phyloP scores from a whole-genome alignment of 2,888 invertebrate genomes.

The Scaptomyza cyrtandrae region DNA sequence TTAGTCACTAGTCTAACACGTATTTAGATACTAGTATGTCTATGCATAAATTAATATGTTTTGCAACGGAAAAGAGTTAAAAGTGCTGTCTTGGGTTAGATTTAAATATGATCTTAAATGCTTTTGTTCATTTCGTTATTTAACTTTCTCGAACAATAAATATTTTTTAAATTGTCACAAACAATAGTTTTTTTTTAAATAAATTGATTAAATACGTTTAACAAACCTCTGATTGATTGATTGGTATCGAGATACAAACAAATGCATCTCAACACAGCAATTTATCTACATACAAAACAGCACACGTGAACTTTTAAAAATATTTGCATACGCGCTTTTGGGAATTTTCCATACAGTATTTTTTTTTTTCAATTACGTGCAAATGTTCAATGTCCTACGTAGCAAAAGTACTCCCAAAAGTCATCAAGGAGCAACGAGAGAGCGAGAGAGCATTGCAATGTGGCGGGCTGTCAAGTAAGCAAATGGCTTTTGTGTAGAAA shows the following conservation, averaged over 20 bases:
- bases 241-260: constrained; percentile 15
- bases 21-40: constrained; percentile 5
- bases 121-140: background rate
- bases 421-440: background rate
- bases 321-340: constrained; percentile 17
- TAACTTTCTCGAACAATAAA: constrained; percentile 1
- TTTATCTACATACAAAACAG: constrained; percentile 6
- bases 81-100: background rate
- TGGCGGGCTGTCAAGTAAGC: constrained; percentile 45
- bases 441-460: constrained; percentile 49
- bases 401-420: background rate
- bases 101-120: background rate
- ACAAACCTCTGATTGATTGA: constrained; percentile 16
- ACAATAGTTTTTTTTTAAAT: background rate
- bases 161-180: constrained; percentile 6
- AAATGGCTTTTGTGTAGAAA: constrained; percentile 15
- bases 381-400: constrained; percentile 35
- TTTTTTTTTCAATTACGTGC: constrained; percentile 29
- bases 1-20: constrained; percentile 29
- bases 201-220: too few relatives aligned
- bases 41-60: constrained; percentile 31
- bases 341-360: constrained; percentile 25
- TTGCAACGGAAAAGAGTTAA: constrained; percentile 9
- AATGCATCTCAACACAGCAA: constrained; percentile 13
- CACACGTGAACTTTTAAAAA: background rate